Base-by-base conservation (phyloP, 2,888 invertebrate species). In the Catocala fraxini region DNA sequence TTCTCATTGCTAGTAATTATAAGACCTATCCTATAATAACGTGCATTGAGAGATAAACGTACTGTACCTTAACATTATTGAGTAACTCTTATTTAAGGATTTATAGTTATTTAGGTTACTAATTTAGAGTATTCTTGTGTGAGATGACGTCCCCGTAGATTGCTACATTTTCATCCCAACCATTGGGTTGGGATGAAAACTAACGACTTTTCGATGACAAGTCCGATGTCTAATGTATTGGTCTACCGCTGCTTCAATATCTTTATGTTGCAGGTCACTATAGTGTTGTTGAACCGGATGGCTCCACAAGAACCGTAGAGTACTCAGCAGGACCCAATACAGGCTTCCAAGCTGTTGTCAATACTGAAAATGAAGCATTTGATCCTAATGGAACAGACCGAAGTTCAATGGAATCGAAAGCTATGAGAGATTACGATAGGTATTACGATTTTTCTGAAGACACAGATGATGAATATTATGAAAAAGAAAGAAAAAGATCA, bases 261-360 rank as follows among this genome's bases (percentile, higher is more conserved):
- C 0, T 65, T 34, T 34, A 6, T 13, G 51, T 86, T 87, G 10
- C 83, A 94, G 94, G 96, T 79, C 95, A 95, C 82, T 97, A 97
- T 82, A 96, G 96, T 75, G 90, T 96, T 15, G 83, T 96, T 53
- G 96, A 96, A 84, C 95, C 96, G 43, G 96, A 96, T 79, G 96
- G 96, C 52, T 94, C 95, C 51, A 90, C 95, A 63, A 91, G 96
- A 74, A 93, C 94, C 45, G 96, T 96, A 34, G 95, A 96, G 73
- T 96, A 96, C 81, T 95, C 95, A 34, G 95, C 95, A 15, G 95
- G 95, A 58, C 94, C 95, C 9, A 90, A 94, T 55, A 90, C 88
- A 53, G 95, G 95, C 35, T 96, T 96, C 70, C 94, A 94, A 74
- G 95, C 95, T 25, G 89, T 94, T 10, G 95, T 95, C 4, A 95